Evolutionary conservation across 2,797 vertebrate genomes (phyloP), one percentile per base, ranked within the genome.

Genomic region (Coracias cyanogaster): DNA sequence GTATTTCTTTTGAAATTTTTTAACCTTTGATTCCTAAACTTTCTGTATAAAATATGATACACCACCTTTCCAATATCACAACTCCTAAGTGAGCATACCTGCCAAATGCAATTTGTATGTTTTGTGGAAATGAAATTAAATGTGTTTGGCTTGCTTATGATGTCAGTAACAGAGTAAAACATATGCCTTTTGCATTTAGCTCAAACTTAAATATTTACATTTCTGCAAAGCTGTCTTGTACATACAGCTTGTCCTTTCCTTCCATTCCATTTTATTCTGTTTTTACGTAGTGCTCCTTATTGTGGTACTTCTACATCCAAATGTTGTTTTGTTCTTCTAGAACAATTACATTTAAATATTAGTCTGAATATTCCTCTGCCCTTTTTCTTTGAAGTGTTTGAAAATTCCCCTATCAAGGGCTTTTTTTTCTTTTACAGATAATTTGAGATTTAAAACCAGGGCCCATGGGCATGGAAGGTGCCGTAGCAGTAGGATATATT

Each of bases 381-480:
- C 15, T 80, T 70, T 92, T 88, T 46, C 7, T 76, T 92, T 78
- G 22, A 83, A 21, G 5, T 62, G 58, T 87, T 92, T 69, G 20
- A 37, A 86, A 82, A 77, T 77, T 82, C 37, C 17, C 15, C 28
- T 88, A 8, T 66, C 19, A 65, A 84, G 15, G 11, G 4, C 33
- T 64, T 51, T 80, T 52, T 3, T 51, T 52, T 71, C 20, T 60
- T 86, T 91, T 57, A 29, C 15, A 5, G 82, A 41, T 28, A 49
- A 41, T 72, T 82, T 71, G 90, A 93, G 33, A 51, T 74, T 93
- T 82, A 86, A 95, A 96, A 92, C 28, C 24, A 55, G 81, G 33
- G 5, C 76, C 89, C n/a, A 39, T 54, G 41, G 66, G 20, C 49
- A 92, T 64, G 83, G 69, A 95, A 89, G 70, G 25, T 90, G 73